Base-by-base conservation (phyloP, 2,113 vertebrate genomes). In the Rhegmatorhina hoffmannsi region DNA sequence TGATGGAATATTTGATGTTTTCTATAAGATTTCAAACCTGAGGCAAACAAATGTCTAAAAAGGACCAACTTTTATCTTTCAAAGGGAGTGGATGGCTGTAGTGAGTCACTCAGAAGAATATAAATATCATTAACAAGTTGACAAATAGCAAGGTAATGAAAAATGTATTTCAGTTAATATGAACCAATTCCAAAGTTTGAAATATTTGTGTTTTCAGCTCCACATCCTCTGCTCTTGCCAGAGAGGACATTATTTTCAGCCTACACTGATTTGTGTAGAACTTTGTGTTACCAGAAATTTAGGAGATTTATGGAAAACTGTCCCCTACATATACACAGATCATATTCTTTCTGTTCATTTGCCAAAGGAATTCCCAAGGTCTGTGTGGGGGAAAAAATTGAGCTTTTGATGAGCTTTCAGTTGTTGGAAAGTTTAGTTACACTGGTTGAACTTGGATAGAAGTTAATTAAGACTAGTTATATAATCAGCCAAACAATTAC, bases 1-100 rank as follows among this genome's bases (percentile, higher is more conserved):
- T 49, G 34, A 21, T 89, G 73, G 64, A 84, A 87, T 92, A 89
- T 84, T 94, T 96, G 86, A 94, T 91, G 91, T 94, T 73, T 92
- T 86, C 84, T 70, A 7, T 89, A 92, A 59, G 47, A 58, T 81
- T 96, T 90, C 60, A 75, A 91, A 93, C 80, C 60, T 18, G 47
- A 92, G 66, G 91, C 89, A 89, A 93, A 80, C 11, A 83, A 87
- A 75, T 63, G 43, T 89, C 58, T 66, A n/a, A 56, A 69, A 88
- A 84, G 58, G 5, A 19, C 36, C 14, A 86, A 87, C 86, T 92
- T 94, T 84, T 74, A 56, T 87, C 52, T 94, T 96, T 94, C 52
- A 78, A 81, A 94, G 73, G 73, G 90, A 90, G 44, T 40, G 17
- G 20, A 62, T 38, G 50, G 6, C 43, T 80, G 55, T 62, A 68